Percentiles rank a stretch among this genome's conserved stretches.
Conservation (phyloP, 1,140 invertebrate species). For the Hycleus phaleratus region DNA sequence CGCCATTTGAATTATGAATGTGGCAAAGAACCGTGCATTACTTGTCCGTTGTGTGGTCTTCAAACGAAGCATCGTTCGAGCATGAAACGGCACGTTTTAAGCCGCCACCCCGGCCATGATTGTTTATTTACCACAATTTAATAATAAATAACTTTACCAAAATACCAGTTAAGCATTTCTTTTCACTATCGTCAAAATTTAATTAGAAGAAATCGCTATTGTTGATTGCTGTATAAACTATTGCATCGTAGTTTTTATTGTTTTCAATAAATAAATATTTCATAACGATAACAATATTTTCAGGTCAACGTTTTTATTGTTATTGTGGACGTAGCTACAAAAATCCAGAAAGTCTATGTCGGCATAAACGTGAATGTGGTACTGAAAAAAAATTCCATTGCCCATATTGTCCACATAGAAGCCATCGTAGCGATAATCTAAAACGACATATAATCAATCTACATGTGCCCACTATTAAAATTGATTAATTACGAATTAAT, state of each 20-base stretch:
- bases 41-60: conserved; percentile 31
- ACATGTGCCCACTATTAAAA: neutral
- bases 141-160: neutral
- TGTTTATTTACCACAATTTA: conserved; percentile 6
- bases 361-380: conserved; percentile 16
- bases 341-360: conserved; percentile 7
- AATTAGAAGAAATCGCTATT: no score
- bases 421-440: conserved; percentile 21
- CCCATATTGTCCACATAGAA: conserved; percentile 17
- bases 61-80: conserved; percentile 6
- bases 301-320: conserved; percentile 3
- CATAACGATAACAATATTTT: neutral
- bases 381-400: conserved; percentile 12
- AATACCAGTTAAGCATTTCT: no score
- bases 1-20: conserved; percentile 43
- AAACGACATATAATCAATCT: conserved; percentile 4
- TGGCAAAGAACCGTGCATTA: conserved; percentile 46
- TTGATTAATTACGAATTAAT: no score
- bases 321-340: conserved; percentile 6
- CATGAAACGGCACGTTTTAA: conserved; percentile 4
- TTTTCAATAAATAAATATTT: neutral
- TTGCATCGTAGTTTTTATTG: no score
- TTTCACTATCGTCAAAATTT: no score
- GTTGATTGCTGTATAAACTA: no score
- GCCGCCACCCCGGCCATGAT: conserved; percentile 5